Percentiles rank a stretch among this genome's conserved stretches.
Conservation (phyloP, 2,888 invertebrate species). For the Amphipyra tragopoginis region DNA sequence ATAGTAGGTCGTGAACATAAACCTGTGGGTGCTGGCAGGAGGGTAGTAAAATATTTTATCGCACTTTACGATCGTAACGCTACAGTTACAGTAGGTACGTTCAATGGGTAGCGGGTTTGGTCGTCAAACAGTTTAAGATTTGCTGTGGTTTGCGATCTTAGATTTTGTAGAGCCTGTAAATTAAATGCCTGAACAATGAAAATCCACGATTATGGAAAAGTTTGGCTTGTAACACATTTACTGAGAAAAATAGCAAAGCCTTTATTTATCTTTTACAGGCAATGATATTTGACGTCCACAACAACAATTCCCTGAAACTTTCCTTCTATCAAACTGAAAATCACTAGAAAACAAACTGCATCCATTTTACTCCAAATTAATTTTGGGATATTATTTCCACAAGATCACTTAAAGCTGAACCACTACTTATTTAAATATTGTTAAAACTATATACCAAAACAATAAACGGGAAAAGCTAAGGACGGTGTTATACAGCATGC, state of each 20-base stretch:
- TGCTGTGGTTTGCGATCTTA: background rate
- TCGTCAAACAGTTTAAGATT: slow-evolving; percentile 15
- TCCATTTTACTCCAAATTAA: slow-evolving; percentile 37
- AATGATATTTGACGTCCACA: slow-evolving; percentile 2
- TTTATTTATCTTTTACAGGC: slow-evolving; percentile 31
- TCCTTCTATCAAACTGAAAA: slow-evolving; percentile 17
- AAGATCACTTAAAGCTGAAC: slow-evolving; percentile 32
- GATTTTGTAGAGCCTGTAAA: background rate
- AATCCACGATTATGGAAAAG: background rate
- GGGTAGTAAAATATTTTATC: slow-evolving; percentile 78
- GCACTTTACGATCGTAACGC: slow-evolving; percentile 73
- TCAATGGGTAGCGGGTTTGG: slow-evolving; percentile 9
- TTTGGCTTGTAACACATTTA: background rate
- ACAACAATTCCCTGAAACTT: slow-evolving; percentile 3
- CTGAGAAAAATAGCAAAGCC: slow-evolving; percentile 5
- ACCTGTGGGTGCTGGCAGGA: slow-evolving; percentile 61
- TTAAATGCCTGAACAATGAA: background rate
- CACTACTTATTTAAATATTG: slow-evolving; percentile 41
- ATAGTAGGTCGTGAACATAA: slow-evolving; percentile 72
- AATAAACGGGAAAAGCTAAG: slow-evolving; percentile 54
- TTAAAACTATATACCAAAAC: slow-evolving; percentile 38
- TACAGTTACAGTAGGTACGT: slow-evolving; percentile 60
- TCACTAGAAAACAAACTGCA: slow-evolving; percentile 55
- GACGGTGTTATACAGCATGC: slow-evolving; percentile 59
- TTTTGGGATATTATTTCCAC: slow-evolving; percentile 26